phyloP scores from a whole-genome alignment of 2,888 invertebrate genomes.

The Lottia scabra region DNA sequence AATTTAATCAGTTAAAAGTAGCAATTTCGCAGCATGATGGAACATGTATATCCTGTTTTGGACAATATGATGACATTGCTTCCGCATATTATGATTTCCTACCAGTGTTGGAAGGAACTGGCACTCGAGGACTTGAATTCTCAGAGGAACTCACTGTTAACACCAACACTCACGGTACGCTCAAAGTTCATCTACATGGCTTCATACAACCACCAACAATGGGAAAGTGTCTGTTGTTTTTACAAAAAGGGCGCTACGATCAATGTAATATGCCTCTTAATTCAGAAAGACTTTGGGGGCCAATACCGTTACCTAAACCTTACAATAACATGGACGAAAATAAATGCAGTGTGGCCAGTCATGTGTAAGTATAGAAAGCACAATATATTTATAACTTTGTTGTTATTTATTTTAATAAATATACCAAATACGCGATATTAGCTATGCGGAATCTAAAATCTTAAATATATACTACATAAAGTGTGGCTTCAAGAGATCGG shows the following conservation, averaged over 20 bases:
- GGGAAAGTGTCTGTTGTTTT: conserved; percentile 48
- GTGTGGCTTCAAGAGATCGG: too few relatives aligned
- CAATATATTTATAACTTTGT: too few relatives aligned
- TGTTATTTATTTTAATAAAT: too few relatives aligned
- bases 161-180: background rate
- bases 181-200: conserved; percentile 44
- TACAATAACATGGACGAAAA: conserved; percentile 56
- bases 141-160: background rate
- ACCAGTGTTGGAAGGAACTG: background rate
- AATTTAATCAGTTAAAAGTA: conserved; percentile 60
- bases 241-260: conserved; percentile 55
- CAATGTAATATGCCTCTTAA: conserved; percentile 67
- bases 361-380: conserved; percentile 51
- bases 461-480: too few relatives aligned
- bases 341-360: conserved; percentile 63
- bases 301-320: conserved; percentile 59
- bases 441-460: too few relatives aligned
- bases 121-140: background rate
- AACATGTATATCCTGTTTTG: conserved; percentile 61
- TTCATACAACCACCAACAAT: conserved; percentile 47
- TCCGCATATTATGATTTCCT: background rate
- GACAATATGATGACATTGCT: conserved; percentile 15
- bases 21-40: conserved; percentile 58
- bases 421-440: too few relatives aligned
- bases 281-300: conserved; percentile 66